A percentile compares a stretch with the other conserved stretches of the same genome.
phyloP scores from a whole-genome alignment of 1,140 invertebrate species.

The Macrobrachium rosenbergii region DNA sequence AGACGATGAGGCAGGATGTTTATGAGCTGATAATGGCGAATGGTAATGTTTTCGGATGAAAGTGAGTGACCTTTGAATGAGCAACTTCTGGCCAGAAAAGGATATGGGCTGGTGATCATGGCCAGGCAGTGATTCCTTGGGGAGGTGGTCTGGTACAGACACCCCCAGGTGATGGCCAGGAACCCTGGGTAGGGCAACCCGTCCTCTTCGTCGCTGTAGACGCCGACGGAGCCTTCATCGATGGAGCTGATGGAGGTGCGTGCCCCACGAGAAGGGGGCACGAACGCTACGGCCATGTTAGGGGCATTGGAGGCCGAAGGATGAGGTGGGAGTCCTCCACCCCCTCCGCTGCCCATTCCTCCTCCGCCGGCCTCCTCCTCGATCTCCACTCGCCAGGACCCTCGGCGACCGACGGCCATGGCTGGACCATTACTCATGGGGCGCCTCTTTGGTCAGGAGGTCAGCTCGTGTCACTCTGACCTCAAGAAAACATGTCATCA shows the following conservation, averaged over 20 bases:
- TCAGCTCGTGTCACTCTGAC: conserved; percentile 42
- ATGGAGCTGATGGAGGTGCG: conserved; percentile 54
- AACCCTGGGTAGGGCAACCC: conserved; percentile 65
- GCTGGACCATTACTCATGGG: conserved; percentile 61
- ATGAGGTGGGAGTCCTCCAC: too few relatives aligned
- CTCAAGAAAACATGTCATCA: conserved; percentile 4
- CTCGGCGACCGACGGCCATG: conserved; percentile 58
- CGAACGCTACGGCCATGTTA: conserved; percentile 51
- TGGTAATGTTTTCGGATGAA: too few relatives aligned
- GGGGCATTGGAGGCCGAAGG: conserved; percentile 25
- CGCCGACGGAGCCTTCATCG: conserved; percentile 54
- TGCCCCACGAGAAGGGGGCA: conserved; percentile 41
- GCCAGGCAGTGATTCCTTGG: conserved; percentile 62
- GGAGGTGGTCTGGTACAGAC: conserved; percentile 60
- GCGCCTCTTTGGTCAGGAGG: conserved; percentile 34
- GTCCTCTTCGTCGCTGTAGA: conserved; percentile 60
- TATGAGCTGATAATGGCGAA: background rate
- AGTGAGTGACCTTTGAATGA: background rate
- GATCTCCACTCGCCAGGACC: conserved; percentile 57
- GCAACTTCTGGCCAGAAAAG: conserved; percentile 47
- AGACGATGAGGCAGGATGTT: background rate
- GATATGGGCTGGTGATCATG: conserved; percentile 66
- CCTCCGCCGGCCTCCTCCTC: conserved; percentile 49
- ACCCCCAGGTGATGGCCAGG: conserved; percentile 63
- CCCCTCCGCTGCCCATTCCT: background rate